A percentile compares a stretch with the other conserved stretches of the same genome.
These are phyloP conservation scores for Dipodomys merriami DNA, from an alignment of 2,113 vertebrate species.

Conservation along the genomic window DNA sequence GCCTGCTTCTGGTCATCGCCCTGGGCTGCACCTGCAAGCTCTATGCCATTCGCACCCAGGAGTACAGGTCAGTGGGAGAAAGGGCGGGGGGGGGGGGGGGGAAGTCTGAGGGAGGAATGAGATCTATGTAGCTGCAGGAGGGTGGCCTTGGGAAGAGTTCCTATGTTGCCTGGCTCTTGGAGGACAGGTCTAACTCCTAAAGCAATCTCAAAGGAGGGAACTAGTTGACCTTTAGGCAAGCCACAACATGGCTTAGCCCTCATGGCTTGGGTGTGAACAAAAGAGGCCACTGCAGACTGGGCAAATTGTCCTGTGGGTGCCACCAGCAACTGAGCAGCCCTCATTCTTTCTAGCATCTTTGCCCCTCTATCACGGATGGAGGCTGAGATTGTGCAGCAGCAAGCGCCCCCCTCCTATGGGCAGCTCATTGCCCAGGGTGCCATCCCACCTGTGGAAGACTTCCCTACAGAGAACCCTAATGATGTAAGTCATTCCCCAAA, in stretches of 20 bases:
- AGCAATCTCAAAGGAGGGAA: not conserved
- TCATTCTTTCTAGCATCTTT: slow-evolving; percentile 87
- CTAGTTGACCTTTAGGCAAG: not conserved
- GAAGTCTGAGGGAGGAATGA: not conserved
- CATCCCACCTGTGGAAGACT: slow-evolving; percentile 95
- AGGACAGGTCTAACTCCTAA: not conserved
- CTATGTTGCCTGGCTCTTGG: not conserved
- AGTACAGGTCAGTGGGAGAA: slow-evolving; percentile 83
- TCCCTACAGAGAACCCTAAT: slow-evolving; percentile 93
- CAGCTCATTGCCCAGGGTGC: slow-evolving; percentile 94
- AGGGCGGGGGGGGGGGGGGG: not conserved
- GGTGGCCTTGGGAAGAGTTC: not conserved
- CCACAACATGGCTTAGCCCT: not conserved
- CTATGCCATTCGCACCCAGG: slow-evolving; percentile 91
- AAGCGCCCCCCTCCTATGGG: slow-evolving; percentile 94
- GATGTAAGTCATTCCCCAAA: slow-evolving; percentile 83
- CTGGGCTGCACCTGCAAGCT: slow-evolving; percentile 95
- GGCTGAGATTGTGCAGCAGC: slow-evolving; percentile 92
- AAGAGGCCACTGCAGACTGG: too few species aligned
- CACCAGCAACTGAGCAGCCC: too few species aligned
- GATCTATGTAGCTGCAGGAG: accelerated
- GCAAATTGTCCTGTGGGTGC: too few species aligned
- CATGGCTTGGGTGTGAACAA: not conserved
- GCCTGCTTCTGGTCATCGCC: slow-evolving; percentile 93
- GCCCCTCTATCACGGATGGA: slow-evolving; percentile 92